A percentile compares a stretch with the other conserved stretches of the same genome.
Evolutionary conservation across 92 coral and sea anemone genomes (phyloP).

Genomic region (Porites rus): DNA sequence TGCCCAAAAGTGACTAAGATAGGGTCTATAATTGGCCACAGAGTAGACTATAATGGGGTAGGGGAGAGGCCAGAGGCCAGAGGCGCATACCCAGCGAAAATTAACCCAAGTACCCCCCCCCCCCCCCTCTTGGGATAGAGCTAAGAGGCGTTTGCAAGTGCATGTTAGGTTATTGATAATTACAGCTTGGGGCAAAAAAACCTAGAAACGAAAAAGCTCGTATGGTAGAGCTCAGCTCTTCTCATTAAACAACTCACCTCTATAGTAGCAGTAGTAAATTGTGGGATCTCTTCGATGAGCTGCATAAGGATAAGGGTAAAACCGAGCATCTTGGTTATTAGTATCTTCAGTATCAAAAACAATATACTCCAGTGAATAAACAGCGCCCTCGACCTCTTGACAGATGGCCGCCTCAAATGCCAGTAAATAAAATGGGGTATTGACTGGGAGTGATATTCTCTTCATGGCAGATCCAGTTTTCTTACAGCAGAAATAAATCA

Average conservation of each 20-base stretch:
- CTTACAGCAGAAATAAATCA: conserved; percentile 58
- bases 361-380: conserved; percentile 49
- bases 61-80: too few species aligned
- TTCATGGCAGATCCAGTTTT: conserved; percentile 30
- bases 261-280: conserved; percentile 65
- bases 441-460: conserved; percentile 58
- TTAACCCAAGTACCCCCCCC: too few species aligned
- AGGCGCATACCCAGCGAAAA: too few species aligned
- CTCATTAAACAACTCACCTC: conserved; percentile 40
- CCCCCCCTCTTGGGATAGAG: too few species aligned
- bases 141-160: too few species aligned
- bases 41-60: too few species aligned
- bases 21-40: too few species aligned
- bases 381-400: conserved; percentile 69
- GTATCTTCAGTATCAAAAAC: conserved; percentile 58
- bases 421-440: conserved; percentile 57
- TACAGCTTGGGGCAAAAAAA: not conserved
- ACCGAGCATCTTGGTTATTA: conserved; percentile 19
- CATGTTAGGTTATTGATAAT: too few species aligned
- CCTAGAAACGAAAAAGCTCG: too few species aligned
- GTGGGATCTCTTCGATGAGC: conserved; percentile 22
- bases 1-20: too few species aligned
- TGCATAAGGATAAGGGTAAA: conserved; percentile 43
- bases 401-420: conserved; percentile 50
- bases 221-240: not conserved